These are phyloP conservation scores for Myathropa florea DNA, from an alignment of 2,888 invertebrate genomes.

Conservation along the genomic window DNA sequence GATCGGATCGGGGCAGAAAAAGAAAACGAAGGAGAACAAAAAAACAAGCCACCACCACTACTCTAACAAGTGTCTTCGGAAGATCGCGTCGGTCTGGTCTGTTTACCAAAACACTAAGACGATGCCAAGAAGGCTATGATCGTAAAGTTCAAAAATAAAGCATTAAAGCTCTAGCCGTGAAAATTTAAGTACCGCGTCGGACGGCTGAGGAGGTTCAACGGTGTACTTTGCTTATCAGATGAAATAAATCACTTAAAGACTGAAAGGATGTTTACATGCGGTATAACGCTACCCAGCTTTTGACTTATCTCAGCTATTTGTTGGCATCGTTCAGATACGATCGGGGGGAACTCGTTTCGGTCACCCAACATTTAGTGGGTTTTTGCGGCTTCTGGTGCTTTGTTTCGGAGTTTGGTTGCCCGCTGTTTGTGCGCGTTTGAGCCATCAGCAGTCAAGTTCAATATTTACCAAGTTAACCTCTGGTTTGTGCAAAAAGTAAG, in stretches of 20 bases:
- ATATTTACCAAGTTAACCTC: not conserved
- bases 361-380: not conserved
- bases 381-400: not conserved
- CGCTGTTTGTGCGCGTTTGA: not conserved
- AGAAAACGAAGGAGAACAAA: not conserved
- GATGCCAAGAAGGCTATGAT: not conserved
- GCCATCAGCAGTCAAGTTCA: not conserved
- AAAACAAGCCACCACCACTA: slow-evolving; percentile 19
- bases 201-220: not conserved
- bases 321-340: not conserved
- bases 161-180: slow-evolving; percentile 1
- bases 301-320: not conserved
- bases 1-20: not conserved
- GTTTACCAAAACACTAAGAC: slow-evolving; percentile 43
- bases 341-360: not conserved
- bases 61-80: slow-evolving; percentile 10
- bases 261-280: not conserved
- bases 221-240: slow-evolving; percentile 14
- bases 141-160: slow-evolving; percentile 6
- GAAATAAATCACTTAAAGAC: slow-evolving; percentile 19
- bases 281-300: not conserved
- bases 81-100: slow-evolving; percentile 19
- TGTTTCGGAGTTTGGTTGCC: not conserved
- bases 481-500: not conserved
- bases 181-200: slow-evolving; percentile 7